Evolutionary conservation across 2,113 vertebrate genomes (phyloP), one percentile per base, ranked within the genome.

Genomic region (Paedocypris sp.): DNA sequence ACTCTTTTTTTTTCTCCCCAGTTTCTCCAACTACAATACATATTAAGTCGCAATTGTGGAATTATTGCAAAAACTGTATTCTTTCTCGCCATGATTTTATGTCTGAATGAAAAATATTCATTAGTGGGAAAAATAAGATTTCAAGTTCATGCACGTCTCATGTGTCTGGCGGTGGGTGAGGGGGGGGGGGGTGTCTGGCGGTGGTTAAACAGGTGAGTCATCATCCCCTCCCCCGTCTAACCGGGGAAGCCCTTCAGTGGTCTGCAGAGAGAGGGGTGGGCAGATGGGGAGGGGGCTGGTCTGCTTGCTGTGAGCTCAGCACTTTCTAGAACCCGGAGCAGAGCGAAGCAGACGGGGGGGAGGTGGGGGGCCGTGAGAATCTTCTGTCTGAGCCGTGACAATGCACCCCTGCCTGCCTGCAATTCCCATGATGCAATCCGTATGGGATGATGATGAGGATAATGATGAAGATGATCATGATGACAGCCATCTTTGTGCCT

Each of bases 391-490:
- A 60, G 57, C 51, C 28, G 31, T 68, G 69, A 68, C 65, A 56
- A 15, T 49, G 61, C 69, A 67, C 42, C 50, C 31, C 48, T 43
- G 43, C 60, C 47, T 36, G 52, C 16, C 45, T 64, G 60, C 51
- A 61, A 72, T 72, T 72, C 70, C 62, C 52, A 52, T 64, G 66
- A 64, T 65, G 66, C 57, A 68, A 54, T 64, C 62, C 53, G 62
- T 72, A 65, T 49, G 25, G 61, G 67, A 54, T 70, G 71, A 70
- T 64, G 67, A 48, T 64, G 64, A 67, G 45, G 64, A 50, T 60
- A 56, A 68, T 70, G 62, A 70, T 70, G 68, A 70, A 64, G 65
- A 47, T 51, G 61, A 72, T 72, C 65, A 72, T 60, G 58, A 63
- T 65, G 69, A 64, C 64, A 59, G 50, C 62, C 42, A 62, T 13